phyloP scores from a whole-genome alignment of 2,797 vertebrate species.

The Eidolon dupreanum region DNA sequence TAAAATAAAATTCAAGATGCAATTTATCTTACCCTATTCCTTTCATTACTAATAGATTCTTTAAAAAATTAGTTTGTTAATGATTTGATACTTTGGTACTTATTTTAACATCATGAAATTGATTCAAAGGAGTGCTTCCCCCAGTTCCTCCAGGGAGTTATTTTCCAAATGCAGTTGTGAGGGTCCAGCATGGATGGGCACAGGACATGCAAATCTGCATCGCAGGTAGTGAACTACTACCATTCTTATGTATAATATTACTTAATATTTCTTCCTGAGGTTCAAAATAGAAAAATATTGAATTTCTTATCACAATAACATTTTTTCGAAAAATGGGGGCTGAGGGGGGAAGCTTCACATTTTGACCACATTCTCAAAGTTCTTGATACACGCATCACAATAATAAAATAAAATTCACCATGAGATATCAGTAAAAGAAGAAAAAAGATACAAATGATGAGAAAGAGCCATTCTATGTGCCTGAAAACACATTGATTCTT shows the following conservation, averaged over 20 bases:
- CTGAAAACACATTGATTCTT: neutral
- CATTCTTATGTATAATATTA: neutral
- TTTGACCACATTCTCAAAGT: neutral
- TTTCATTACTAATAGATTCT: neutral
- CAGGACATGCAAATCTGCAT: neutral
- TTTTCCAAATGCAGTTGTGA: neutral
- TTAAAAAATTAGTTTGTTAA: neutral
- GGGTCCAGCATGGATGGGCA: neutral
- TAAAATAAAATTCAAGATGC: neutral
- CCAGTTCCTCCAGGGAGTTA: neutral
- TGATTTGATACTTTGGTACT: neutral
- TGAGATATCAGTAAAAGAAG: neutral
- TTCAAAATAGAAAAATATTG: neutral
- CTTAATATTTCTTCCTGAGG: neutral
- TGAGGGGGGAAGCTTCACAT: neutral
- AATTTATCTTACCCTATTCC: neutral
- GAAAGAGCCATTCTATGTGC: neutral
- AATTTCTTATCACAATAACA: neutral
- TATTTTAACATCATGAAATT: neutral
- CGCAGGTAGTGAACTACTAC: neutral
- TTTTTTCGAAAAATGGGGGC: neutral
- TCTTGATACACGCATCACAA: neutral
- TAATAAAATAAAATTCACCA: neutral
- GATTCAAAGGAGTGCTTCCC: neutral
- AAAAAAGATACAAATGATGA: neutral